Evolutionary conservation across 92 coral and sea anemone species (phyloP), one percentile per base, ranked within the genome.

Genomic region (Palythoa caribaeorum): DNA sequence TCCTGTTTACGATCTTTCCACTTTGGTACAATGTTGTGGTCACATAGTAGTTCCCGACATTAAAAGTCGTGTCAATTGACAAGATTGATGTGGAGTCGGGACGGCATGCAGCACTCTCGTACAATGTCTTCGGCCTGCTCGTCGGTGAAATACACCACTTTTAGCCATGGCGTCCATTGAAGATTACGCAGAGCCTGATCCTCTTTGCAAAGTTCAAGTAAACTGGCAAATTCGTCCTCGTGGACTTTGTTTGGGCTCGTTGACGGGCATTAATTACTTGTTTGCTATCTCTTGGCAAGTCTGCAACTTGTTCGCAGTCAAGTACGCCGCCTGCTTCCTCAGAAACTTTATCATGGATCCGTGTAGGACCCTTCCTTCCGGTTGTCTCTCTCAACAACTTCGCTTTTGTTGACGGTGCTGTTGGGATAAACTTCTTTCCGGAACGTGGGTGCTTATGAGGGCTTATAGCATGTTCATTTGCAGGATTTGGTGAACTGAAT

Each of bases 371-470:
- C 71, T 90, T 73, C 19, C 59, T 53, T 47, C 79, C 84, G 19
- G 54, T 72, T 19, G 75, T 91, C 77, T 87, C 80, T 91, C 76
- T 62, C 57, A 63, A 17, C 36, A 90, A 44, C 83, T 37, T 68
- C 12, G 83, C 83, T 19, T 83, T 87, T 73, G 91, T 91, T 15
- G 91, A 91, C 53, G 91, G 93, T 36, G 93, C 93, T 10, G 70
- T 84, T 37, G 93, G 91, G 57, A 88, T 44, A 75, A 75, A 90
- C 36, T 80, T 69, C 74, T 85, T 90, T 5, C 92, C 90, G n/a
- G 80, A 76, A 40, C 92, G 90, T 53, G 90, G 77, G 80, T 90
- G 89, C 70, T 90, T 90, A 36, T 87, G 93, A n/a, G 88, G 93
- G 90, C 93, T 90, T 3, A 90, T 63, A 39, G 72, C 87, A 59